A percentile compares a stretch with the other conserved stretches of the same genome.
phyloP scores from a whole-genome alignment of 2,888 invertebrate genomes.

The Baronia brevicornis region DNA sequence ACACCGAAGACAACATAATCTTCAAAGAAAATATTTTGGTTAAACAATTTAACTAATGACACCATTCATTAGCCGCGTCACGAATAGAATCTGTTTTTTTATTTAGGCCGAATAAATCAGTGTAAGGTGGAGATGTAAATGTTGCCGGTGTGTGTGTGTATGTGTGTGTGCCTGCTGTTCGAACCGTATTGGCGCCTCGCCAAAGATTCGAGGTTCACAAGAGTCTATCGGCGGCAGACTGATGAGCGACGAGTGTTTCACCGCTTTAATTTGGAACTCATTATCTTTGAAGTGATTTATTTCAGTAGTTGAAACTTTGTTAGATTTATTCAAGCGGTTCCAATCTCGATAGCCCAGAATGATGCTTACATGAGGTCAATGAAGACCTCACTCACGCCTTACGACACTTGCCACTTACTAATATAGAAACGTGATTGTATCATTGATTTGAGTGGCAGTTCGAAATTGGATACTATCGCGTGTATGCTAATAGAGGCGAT shows the following conservation, averaged over 20 bases:
- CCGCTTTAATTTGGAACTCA: slow-evolving; percentile 70
- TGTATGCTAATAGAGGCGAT: slow-evolving; percentile 42
- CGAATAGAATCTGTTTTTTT: slow-evolving; percentile 32
- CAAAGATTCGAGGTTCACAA: slow-evolving; percentile 42
- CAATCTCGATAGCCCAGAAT: too few relatives aligned
- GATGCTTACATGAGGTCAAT: too few relatives aligned
- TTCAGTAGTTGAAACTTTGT: slow-evolving; percentile 37
- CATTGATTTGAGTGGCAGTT: slow-evolving; percentile 49
- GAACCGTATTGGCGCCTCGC: slow-evolving; percentile 58
- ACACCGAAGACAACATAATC: slow-evolving; percentile 38
- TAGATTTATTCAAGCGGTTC: slow-evolving; percentile 8
- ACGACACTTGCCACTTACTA: slow-evolving; percentile 39
- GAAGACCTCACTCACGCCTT: slow-evolving; percentile 58
- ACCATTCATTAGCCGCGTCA: slow-evolving; percentile 21
- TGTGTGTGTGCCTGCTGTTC: slow-evolving; percentile 29
- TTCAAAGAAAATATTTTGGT: slow-evolving; percentile 25
- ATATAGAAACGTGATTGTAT: slow-evolving; percentile 46
- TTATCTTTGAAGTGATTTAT: slow-evolving; percentile 72
- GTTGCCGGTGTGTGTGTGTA: slow-evolving; percentile 35
- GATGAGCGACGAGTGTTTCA: slow-evolving; percentile 59
- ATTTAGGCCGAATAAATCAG: slow-evolving; percentile 36
- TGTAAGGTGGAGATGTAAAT: slow-evolving; percentile 34
- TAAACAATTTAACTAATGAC: slow-evolving; percentile 24
- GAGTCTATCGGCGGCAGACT: slow-evolving; percentile 52
- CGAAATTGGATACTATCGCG: slow-evolving; percentile 39